Base-by-base conservation (phyloP, 2,888 invertebrate species). In the Labia minor region DNA sequence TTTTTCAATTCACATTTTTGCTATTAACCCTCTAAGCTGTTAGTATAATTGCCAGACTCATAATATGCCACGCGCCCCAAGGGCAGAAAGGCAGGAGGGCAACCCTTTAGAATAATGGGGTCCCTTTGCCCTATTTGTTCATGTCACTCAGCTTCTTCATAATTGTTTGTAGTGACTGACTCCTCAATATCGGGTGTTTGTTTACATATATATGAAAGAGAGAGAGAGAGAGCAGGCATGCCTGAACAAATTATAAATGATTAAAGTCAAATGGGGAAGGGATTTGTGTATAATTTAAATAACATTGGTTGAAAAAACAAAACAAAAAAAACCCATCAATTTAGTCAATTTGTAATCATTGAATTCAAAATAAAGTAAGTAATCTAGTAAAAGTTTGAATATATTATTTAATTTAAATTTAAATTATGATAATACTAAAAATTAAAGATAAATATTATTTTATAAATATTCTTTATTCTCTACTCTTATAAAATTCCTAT, bases 31-130 rank as follows among this genome's bases (percentile, higher is more conserved):
- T 49, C 3, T 49, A 8, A 49, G 49, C 49, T 49, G 49, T 49
- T 49, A 49, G 49, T 8, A 49, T 49, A 49, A 49, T 49, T 49
- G 49, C 49, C 49, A 49, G 49, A 3, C 49, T 49, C 49, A 49
- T 49, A 49, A 49, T 14, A 49, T 49, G 8, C 49, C 49, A 49
- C 14, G 49, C 49, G 16, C 49, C 49, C 49, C 49, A 49, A 49
- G 49, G 49, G 49, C 49, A 49, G 49, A 49, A 49, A 49, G 16
- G 49, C 49, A 49, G 49, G 49, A 49, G 49, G 49, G 49, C 49
- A 49, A 14, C 49, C 49, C 49, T 16, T 49, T 49, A 3, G 14
- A 16, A 49, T 8, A 10, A 14, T 2, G 16, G 49, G 49, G 49
- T 14, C 49, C 49, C 26, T 49, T 14, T 49, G 49, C 16, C 49